Conservation (phyloP, 1,140 invertebrate species). For the Maconellicoccus hirsutus region DNA sequence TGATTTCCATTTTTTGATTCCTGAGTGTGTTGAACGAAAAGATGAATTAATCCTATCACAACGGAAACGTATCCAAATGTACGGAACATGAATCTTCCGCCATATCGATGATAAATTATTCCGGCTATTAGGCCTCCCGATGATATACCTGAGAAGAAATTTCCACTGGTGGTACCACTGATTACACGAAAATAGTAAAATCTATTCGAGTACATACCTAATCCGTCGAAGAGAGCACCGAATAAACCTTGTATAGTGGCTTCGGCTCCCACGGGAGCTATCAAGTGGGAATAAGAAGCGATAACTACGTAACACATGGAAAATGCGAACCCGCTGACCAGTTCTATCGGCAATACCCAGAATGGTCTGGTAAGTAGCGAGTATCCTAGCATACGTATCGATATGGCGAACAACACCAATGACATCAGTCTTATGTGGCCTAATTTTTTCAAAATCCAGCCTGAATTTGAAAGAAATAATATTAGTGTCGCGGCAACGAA, state of each 20-base stretch:
- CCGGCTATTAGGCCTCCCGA: conserved; percentile 11
- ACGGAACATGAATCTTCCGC: conserved; percentile 15
- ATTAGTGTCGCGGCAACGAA: background rate
- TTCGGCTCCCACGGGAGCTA: conserved; percentile 72
- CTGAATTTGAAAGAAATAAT: conserved; percentile 60
- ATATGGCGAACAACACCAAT: conserved; percentile 61
- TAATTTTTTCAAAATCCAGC: conserved; percentile 63
- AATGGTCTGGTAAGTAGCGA: conserved; percentile 67
- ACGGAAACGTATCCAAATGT: conserved; percentile 14
- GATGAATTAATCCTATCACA: background rate
- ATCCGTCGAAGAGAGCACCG: conserved; percentile 73
- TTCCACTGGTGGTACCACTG: no score
- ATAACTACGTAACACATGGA: conserved; percentile 81
- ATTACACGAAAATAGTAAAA: background rate
- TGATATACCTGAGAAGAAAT: conserved; percentile 10
- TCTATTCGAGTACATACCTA: conserved; percentile 41
- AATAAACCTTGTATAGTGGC: conserved; percentile 75
- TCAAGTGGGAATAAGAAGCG: conserved; percentile 73
- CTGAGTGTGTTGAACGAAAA: background rate
- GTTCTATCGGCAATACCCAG: conserved; percentile 70
- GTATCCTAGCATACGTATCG: conserved; percentile 66
- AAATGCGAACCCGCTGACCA: conserved; percentile 75
- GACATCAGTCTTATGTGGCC: conserved; percentile 74
- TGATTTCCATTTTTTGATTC: background rate
- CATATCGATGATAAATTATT: conserved; percentile 13